Evolutionary conservation across 2,888 invertebrate species (phyloP).

Genomic region (Spisula subtruncata): DNA sequence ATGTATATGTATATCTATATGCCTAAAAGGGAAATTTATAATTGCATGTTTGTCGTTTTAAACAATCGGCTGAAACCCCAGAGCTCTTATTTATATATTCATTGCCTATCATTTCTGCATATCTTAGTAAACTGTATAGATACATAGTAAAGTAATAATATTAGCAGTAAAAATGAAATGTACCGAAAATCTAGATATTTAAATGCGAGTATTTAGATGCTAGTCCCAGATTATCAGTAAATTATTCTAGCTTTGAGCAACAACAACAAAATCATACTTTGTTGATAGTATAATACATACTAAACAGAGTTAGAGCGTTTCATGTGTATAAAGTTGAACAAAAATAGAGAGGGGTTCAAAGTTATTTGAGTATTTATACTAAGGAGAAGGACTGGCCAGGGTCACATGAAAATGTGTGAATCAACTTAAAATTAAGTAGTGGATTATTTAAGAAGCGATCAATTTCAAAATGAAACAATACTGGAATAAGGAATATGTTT

Average conservation of each 20-base stretch:
- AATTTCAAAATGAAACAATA: no score
- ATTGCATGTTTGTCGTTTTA: background rate
- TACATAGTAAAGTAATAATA: background rate
- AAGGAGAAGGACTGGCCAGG: no score
- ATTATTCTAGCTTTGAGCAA: slow-evolving; percentile 24
- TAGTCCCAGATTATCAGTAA: background rate
- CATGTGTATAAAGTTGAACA: no score
- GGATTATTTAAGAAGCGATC: no score
- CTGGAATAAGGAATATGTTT: no score
- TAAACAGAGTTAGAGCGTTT: background rate
- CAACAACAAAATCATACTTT: no score
- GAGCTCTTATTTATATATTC: background rate
- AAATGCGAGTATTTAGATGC: slow-evolving; percentile 1
- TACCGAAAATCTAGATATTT: background rate
- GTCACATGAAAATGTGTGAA: no score
- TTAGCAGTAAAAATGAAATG: background rate
- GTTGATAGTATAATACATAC: background rate
- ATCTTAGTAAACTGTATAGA: background rate
- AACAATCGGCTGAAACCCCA: background rate
- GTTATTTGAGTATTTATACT: no score
- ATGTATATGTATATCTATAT: background rate
- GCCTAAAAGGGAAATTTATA: background rate
- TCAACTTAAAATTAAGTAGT: no score
- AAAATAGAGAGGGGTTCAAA: no score
- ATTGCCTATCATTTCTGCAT: background rate